These are phyloP conservation scores for Andricus curvator DNA, from an alignment of 2,888 invertebrate genomes.

Conservation along the genomic window DNA sequence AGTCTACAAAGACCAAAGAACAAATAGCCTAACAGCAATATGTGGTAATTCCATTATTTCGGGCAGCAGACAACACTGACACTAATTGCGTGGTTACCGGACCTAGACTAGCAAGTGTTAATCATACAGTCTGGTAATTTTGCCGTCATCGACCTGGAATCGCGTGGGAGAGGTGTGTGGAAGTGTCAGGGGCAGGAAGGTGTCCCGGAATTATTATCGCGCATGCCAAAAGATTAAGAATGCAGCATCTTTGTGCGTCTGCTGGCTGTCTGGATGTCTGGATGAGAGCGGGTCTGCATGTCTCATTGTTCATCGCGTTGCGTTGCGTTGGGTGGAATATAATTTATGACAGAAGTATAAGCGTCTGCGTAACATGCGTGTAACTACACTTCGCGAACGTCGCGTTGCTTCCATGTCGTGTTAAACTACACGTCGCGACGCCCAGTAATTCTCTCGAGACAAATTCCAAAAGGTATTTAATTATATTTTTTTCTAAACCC, in stretches of 20 bases:
- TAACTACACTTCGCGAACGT: background rate
- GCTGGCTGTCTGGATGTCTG: slow-evolving; percentile 42
- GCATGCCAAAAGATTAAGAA: slow-evolving; percentile 48
- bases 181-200: slow-evolving; percentile 26
- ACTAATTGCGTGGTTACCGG: slow-evolving; percentile 23
- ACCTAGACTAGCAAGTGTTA: slow-evolving; percentile 13
- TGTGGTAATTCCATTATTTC: slow-evolving; percentile 23
- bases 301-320: slow-evolving; percentile 54
- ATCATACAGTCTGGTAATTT: slow-evolving; percentile 38
- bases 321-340: slow-evolving; percentile 45
- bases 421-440: background rate
- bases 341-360: slow-evolving; percentile 52
- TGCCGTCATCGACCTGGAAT: slow-evolving; percentile 30
- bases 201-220: slow-evolving; percentile 54
- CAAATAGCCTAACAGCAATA: slow-evolving; percentile 15
- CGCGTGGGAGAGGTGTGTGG: slow-evolving; percentile 4
- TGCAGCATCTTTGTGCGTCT: slow-evolving; percentile 54
- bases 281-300: slow-evolving; percentile 40
- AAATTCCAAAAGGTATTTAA: background rate
- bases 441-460: background rate
- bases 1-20: background rate
- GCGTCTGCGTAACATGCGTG: slow-evolving; percentile 9
- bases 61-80: slow-evolving; percentile 21
- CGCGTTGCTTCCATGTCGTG: slow-evolving; percentile 11
- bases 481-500: background rate